Conservation (phyloP, 2,888 invertebrate genomes). For the Elegia similella region DNA sequence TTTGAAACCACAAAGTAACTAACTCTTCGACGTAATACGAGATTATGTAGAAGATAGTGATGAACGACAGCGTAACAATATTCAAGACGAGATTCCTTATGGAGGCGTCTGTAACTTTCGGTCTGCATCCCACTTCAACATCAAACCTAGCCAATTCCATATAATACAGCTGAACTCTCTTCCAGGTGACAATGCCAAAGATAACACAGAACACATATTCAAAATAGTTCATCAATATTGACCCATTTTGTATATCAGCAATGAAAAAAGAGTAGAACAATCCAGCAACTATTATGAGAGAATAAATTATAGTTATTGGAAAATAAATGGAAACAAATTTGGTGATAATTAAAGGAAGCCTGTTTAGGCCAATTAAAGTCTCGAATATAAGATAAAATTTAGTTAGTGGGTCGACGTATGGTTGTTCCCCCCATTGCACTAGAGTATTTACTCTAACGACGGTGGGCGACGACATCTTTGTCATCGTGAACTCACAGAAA, state of each 20-base stretch:
- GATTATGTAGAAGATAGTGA: slow-evolving; percentile 24
- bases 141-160: slow-evolving; percentile 48
- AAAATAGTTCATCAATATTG: slow-evolving; percentile 18
- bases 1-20: slow-evolving; percentile 15
- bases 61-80: slow-evolving; percentile 30
- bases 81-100: slow-evolving; percentile 38
- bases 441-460: slow-evolving; percentile 48
- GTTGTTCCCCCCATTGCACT: slow-evolving; percentile 33
- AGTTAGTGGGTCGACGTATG: slow-evolving; percentile 43
- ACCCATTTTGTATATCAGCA: not conserved
- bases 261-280: slow-evolving; percentile 8
- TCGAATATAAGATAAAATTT: slow-evolving; percentile 42
- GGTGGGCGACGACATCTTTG: slow-evolving; percentile 40
- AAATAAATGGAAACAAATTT: slow-evolving; percentile 29
- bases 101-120: slow-evolving; percentile 37
- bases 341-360: slow-evolving; percentile 36
- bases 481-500: slow-evolving; percentile 4
- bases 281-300: slow-evolving; percentile 22
- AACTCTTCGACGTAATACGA: slow-evolving; percentile 22
- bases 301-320: slow-evolving; percentile 31
- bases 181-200: slow-evolving; percentile 38
- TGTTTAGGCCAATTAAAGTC: slow-evolving; percentile 40
- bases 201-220: slow-evolving; percentile 34
- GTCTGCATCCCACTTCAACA: slow-evolving; percentile 41
- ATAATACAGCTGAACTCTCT: slow-evolving; percentile 41